A percentile compares a stretch with the other conserved stretches of the same genome.
These are phyloP conservation scores for Amblyornis subalaris DNA, from an alignment of 2,113 vertebrate species.

Conservation along the genomic window DNA sequence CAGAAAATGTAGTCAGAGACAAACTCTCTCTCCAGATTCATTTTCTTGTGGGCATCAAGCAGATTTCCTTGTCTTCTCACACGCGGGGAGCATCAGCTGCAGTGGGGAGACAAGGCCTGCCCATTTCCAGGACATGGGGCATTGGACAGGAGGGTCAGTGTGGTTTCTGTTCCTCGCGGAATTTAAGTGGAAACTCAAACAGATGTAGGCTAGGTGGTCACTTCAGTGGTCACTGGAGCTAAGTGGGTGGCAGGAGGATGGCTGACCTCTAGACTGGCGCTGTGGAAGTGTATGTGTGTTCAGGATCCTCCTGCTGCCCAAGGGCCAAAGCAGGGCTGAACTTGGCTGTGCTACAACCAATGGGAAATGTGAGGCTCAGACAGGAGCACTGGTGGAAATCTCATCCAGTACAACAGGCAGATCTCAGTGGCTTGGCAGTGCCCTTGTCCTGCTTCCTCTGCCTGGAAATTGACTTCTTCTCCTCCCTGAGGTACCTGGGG, in stretches of 20 bases:
- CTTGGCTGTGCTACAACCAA: not conserved
- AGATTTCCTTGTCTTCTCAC: not conserved
- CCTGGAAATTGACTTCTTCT: not conserved
- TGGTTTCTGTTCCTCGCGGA: not conserved
- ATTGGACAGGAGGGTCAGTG: accelerated
- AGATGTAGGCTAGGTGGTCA: accelerated
- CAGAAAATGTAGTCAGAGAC: not conserved
- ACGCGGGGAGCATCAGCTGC: accelerated
- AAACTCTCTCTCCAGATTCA: not conserved
- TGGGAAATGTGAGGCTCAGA: accelerated
- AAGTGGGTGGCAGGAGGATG: not conserved
- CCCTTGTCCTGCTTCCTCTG: not conserved
- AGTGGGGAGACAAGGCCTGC: not conserved
- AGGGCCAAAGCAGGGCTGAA: not conserved
- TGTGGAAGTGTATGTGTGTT: accelerated
- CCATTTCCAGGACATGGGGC: accelerated
- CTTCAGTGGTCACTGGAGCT: not conserved
- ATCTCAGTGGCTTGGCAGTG: not conserved
- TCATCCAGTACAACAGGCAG: not conserved
- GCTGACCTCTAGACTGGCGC: not conserved
- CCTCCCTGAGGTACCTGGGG: not conserved
- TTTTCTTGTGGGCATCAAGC: not conserved
- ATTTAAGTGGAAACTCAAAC: not conserved
- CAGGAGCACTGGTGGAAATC: accelerated
- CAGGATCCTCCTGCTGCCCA: not conserved